Evolutionary conservation across 2,113 vertebrate genomes (phyloP).

Genomic region (Bufo bufo): DNA sequence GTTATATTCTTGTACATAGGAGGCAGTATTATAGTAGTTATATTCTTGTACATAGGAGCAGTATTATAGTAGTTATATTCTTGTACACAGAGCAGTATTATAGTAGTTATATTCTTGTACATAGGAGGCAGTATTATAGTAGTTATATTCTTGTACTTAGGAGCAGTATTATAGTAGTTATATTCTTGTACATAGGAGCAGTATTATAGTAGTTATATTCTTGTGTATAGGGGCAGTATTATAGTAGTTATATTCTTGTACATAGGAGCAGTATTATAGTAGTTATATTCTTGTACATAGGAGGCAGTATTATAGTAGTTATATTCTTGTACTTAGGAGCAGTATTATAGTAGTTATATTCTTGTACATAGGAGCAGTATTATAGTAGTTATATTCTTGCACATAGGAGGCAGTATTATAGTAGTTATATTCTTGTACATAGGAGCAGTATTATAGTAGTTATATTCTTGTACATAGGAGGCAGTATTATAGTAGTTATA

Average conservation of each 20-base stretch:
- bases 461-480: not conserved
- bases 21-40: constrained; percentile 13
- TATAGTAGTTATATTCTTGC: constrained; percentile 5
- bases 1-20: constrained; percentile 1
- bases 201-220: too few species aligned
- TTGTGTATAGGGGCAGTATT: not conserved
- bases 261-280: not conserved
- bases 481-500: constrained; percentile 1
- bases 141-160: constrained; percentile 1
- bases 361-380: not conserved
- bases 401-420: not conserved
- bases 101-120: not conserved
- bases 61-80: constrained; percentile 10
- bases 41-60: not conserved
- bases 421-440: not conserved
- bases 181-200: too few species aligned
- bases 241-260: constrained; percentile 23
- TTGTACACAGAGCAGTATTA: not conserved
- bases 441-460: constrained; percentile 18
- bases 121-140: not conserved
- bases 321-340: not conserved
- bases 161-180: constrained; percentile 1
- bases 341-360: constrained; percentile 20
- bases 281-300: constrained; percentile 7
- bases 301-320: not conserved